Evolutionary conservation across 2,888 invertebrate species (phyloP).

Genomic region (Metalampra italica): DNA sequence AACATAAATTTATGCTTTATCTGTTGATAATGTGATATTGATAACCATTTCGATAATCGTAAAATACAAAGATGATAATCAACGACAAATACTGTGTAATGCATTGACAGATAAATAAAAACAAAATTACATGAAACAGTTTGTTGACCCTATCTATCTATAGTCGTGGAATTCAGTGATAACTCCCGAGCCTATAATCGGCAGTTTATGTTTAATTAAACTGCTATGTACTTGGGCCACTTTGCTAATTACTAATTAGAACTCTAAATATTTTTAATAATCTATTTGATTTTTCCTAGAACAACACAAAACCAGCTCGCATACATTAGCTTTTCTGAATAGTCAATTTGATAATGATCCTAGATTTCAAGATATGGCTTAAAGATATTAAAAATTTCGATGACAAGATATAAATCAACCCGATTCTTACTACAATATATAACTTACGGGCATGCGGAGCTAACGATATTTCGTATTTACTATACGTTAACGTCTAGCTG

Average conservation of each 20-base stretch:
- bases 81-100: not conserved
- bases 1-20: not conserved
- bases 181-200: not conserved
- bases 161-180: not conserved
- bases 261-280: not conserved
- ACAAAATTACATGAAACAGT: not conserved
- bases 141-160: not conserved
- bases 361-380: too few relatives aligned
- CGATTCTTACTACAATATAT: too few relatives aligned
- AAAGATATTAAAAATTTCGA: too few relatives aligned
- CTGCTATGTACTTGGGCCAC: not conserved
- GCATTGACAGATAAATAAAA: not conserved
- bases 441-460: too few relatives aligned
- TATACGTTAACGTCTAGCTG: too few relatives aligned
- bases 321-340: too few relatives aligned
- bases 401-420: too few relatives aligned
- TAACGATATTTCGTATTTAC: too few relatives aligned
- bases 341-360: too few relatives aligned
- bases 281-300: too few relatives aligned
- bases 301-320: too few relatives aligned
- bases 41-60: not conserved
- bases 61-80: not conserved
- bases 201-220: not conserved
- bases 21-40: too few relatives aligned
- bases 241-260: not conserved